Conservation (phyloP, 2,113 vertebrate genomes). For the Ranitomeya variabilis region DNA sequence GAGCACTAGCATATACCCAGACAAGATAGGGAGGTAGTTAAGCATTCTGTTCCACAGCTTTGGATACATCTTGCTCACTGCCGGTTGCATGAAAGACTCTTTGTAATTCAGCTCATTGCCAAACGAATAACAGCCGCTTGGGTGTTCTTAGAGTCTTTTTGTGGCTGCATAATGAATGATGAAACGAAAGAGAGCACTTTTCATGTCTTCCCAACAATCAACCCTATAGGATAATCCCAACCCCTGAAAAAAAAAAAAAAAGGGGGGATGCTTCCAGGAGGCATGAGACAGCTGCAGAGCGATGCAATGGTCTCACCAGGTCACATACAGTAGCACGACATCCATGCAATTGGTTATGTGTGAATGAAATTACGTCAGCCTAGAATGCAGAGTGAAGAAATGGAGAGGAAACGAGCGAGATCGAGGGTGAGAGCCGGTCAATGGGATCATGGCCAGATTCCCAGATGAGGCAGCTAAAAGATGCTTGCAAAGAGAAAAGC, state of each 20-base stretch:
- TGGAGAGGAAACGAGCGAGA: constrained; percentile 44
- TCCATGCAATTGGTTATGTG: constrained; percentile 48
- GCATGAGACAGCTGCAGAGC: constrained; percentile 40
- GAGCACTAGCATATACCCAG: not conserved
- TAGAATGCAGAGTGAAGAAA: constrained; percentile 43
- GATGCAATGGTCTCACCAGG: constrained; percentile 37
- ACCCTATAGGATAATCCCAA: constrained; percentile 32
- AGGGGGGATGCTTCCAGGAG: constrained; percentile 34
- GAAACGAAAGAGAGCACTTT: constrained; percentile 56
- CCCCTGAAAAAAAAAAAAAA: constrained; percentile 10
- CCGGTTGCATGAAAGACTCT: constrained; percentile 45
- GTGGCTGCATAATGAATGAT: constrained; percentile 50
- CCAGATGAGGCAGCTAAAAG: constrained; percentile 54
- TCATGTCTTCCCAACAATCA: constrained; percentile 52
- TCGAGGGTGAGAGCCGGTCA: constrained; percentile 54
- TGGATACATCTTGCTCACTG: constrained; percentile 31
- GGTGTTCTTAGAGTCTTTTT: constrained; percentile 48
- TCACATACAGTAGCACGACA: constrained; percentile 53
- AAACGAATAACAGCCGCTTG: constrained; percentile 45
- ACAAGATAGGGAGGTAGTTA: constrained; percentile 31
- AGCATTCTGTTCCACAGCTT: constrained; percentile 12
- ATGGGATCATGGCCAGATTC: constrained; percentile 55
- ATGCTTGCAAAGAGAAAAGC: constrained; percentile 51
- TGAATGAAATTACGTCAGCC: constrained; percentile 47
- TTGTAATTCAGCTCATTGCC: constrained; percentile 55